A percentile compares a stretch with the other conserved stretches of the same genome.
Conservation (phyloP, 2,888 invertebrate genomes). For the Odontothrips loti region DNA sequence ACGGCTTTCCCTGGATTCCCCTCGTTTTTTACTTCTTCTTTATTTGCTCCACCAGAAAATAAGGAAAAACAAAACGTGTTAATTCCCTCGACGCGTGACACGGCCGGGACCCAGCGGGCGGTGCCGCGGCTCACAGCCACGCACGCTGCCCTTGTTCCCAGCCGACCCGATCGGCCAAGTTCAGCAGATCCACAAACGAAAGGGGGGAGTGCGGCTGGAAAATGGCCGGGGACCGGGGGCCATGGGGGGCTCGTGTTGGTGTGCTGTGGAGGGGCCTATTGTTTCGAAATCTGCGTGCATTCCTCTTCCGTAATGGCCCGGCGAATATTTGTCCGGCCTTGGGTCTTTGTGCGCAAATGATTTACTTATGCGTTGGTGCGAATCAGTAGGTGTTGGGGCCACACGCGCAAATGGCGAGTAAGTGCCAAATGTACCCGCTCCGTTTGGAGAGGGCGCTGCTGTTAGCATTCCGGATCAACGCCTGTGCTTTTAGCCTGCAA, state of each 20-base stretch:
- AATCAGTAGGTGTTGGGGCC: neutral
- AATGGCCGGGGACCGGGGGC: neutral
- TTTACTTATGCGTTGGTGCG: conserved; percentile 11
- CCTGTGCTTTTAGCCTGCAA: neutral
- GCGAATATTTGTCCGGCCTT: conserved; percentile 8
- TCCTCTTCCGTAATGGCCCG: conserved; percentile 13
- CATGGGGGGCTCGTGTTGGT: neutral
- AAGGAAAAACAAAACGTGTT: too few relatives aligned
- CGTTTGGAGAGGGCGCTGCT: too few relatives aligned
- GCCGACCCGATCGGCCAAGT: neutral
- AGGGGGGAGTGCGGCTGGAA: neutral
- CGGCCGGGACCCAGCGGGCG: too few relatives aligned
- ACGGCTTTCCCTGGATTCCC: too few relatives aligned
- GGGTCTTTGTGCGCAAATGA: conserved; percentile 14
- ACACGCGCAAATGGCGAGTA: neutral
- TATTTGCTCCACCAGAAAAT: too few relatives aligned
- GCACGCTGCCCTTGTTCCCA: neutral
- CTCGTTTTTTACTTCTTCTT: too few relatives aligned
- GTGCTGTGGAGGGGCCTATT: neutral
- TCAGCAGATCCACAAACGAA: neutral
- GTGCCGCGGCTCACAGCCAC: too few relatives aligned
- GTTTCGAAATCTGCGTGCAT: conserved; percentile 18
- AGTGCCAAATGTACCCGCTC: too few relatives aligned
- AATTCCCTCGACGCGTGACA: too few relatives aligned
- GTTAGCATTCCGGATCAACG: too few relatives aligned